Conservation (phyloP, 1,140 invertebrate genomes). For the Lutraria rhynchaena region DNA sequence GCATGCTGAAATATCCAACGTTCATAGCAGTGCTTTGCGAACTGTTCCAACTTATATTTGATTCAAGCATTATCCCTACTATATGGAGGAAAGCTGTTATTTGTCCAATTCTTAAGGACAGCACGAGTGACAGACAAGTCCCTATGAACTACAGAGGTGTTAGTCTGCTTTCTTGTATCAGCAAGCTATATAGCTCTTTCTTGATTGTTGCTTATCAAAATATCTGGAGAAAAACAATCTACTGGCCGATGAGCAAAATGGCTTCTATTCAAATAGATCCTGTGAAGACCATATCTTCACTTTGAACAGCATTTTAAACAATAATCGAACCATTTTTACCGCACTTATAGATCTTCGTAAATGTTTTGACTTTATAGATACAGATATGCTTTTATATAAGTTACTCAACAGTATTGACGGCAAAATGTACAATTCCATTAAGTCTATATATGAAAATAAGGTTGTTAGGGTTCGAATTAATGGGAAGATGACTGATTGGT, state of each 20-base stretch:
- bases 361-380: slow-evolving; percentile 47
- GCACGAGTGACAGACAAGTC: slow-evolving; percentile 22
- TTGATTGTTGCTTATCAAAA: slow-evolving; percentile 38
- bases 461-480: slow-evolving; percentile 35
- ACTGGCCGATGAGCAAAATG: slow-evolving; percentile 60
- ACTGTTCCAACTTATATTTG: slow-evolving; percentile 57
- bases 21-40: slow-evolving; percentile 39
- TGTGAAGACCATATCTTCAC: slow-evolving; percentile 59
- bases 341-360: slow-evolving; percentile 39
- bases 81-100: slow-evolving; percentile 61
- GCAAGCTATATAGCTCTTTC: slow-evolving; percentile 56
- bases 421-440: slow-evolving; percentile 48
- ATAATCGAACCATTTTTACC: slow-evolving; percentile 25
- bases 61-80: slow-evolving; percentile 54
- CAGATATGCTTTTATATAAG: slow-evolving; percentile 38
- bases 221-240: slow-evolving; percentile 48
- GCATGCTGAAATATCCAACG: slow-evolving; percentile 32
- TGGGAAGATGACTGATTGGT: slow-evolving; percentile 39
- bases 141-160: slow-evolving; percentile 63
- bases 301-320: slow-evolving; percentile 33
- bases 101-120: slow-evolving; percentile 55
- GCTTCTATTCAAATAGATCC: slow-evolving; percentile 37
- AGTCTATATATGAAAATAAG: slow-evolving; percentile 24
- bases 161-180: slow-evolving; percentile 48
- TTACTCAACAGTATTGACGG: slow-evolving; percentile 36